Evolutionary conservation across 2,113 vertebrate genomes (phyloP).

Genomic region (Paramormyrops kingsleyae): DNA sequence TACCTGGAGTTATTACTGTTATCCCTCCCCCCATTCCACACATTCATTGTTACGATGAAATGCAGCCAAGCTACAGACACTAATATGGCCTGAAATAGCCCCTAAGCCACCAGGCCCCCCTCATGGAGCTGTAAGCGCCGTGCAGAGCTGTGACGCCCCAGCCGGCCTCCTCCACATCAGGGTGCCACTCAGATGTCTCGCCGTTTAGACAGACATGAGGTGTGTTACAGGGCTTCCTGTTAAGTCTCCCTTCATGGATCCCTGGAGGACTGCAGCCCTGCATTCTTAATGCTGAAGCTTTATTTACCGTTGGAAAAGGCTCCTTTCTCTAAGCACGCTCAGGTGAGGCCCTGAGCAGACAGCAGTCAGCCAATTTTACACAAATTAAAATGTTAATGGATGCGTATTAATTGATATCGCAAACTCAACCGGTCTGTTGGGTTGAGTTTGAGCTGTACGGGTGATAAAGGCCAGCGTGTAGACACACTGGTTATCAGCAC

Average conservation of each 20-base stretch:
- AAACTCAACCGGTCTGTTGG: not conserved
- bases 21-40: not conserved
- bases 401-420: not conserved
- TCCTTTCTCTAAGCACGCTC: not conserved
- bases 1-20: not conserved
- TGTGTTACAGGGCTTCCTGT: not conserved
- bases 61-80: not conserved
- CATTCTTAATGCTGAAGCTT: not conserved
- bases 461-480: not conserved
- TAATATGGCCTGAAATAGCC: not conserved
- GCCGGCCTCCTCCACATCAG: not conserved
- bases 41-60: not conserved
- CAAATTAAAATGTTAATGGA: not conserved
- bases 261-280: not conserved
- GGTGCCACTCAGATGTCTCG: not conserved
- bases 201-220: not conserved
- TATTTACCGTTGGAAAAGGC: not conserved
- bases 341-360: not conserved
- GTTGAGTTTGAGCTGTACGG: not conserved
- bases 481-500: not conserved
- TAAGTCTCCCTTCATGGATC: not conserved
- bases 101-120: not conserved
- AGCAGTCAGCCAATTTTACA: not conserved
- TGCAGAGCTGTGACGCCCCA: not conserved
- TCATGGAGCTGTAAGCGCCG: not conserved